Evolutionary conservation across 1,140 invertebrate species (phyloP), one percentile per base, ranked within the genome.

Genomic region (Drosophila funebris): DNA sequence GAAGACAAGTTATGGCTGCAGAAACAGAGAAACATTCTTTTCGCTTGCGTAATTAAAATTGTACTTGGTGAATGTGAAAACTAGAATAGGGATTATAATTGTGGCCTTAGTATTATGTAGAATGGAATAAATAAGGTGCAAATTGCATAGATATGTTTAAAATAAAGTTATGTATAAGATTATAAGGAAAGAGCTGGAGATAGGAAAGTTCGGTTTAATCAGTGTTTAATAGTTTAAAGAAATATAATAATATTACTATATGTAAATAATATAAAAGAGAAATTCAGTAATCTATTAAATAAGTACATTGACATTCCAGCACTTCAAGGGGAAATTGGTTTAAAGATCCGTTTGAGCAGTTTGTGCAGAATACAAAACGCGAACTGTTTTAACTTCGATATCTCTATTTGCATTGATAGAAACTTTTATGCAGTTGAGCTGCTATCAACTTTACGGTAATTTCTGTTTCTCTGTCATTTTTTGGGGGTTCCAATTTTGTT

Each of bases 391-490:
- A 39, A 24, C 33, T 48, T 11, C 22, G 24, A 20, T 33, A 33
- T 31, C 48, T 66, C 8, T 7, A 54, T 48, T 54, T 46, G 22
- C 52, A 70, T 56, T 63, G 68, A 46, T 46, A 36, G 41, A 56
- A 64, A 57, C 33, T 66, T 66, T 41, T 39, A 27, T 68, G 46
- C 8, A 57, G n/a, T 57, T 31, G 13, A 68, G 54, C 33, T 56
- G 16, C 44, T 61, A 61, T 68, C 43, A 71, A 39, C 11, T 56
- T 36, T 43, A 64, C 66, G 36, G 54, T 69, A 64, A 39, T 46
- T 61, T 61, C 44, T 24, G 18, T 22, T 60, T 3, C 18, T 58
- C 1, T 20, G 5, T 3, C 11, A 1, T 53, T 69, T 58, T 52
- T 43, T 48, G 61, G 52, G 43, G 37, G 14, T 44, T 41, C n/a